Evolutionary conservation across 30 jellyfish, hydroid and myxozoan species (phyloP), one percentile per base, ranked within the genome.

Genomic region (Pelagia noctiluca): DNA sequence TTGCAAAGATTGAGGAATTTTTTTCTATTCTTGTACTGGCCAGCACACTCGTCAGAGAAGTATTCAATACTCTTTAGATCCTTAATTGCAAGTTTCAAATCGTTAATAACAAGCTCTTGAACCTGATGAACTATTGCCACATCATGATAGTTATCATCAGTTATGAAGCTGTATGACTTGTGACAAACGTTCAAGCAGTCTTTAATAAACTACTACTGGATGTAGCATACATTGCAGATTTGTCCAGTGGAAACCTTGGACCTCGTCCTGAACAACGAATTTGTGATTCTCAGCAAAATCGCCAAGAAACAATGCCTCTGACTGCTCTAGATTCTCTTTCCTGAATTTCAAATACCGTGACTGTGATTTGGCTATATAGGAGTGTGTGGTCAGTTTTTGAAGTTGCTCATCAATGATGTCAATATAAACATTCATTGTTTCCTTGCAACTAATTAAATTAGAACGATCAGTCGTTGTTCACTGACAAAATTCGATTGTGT

Each of bases 1-100:
- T 31, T 85, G 66, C 96, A 79, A 31, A 87, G 38, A 37, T 79
- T 87, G 32, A 54, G 19, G 5, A 87, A n/a, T 16, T 87, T 53
- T 80, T 66, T 87, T 50, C 71, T 63, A 70, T 87, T 87, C 53
- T 87, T 87, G 65, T 87, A 87, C 57, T 87, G 96, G 47, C 84
- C 93, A 36, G 96, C 78, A 63, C 95, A 87, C 21, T 83, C 96
- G 65, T 87, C 96, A 24, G 93, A 49, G 70, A 87, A 87, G 63
- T 76, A 87, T 8, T 1, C 31, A n/a, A 38, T 50, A 22, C 18
- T 30, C 30, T 57, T 77, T 26, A 28, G 18, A 60, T 1, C 5
- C 35, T 36, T 88, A 22, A 54, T 3, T 28, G 60, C 70, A 28
- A 22, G 23, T 36, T 82, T 72, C 24, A 82, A 11, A 31, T 23